These are phyloP conservation scores for Drosophila equinoxialis DNA, from an alignment of 1,140 invertebrate genomes.

Conservation along the genomic window DNA sequence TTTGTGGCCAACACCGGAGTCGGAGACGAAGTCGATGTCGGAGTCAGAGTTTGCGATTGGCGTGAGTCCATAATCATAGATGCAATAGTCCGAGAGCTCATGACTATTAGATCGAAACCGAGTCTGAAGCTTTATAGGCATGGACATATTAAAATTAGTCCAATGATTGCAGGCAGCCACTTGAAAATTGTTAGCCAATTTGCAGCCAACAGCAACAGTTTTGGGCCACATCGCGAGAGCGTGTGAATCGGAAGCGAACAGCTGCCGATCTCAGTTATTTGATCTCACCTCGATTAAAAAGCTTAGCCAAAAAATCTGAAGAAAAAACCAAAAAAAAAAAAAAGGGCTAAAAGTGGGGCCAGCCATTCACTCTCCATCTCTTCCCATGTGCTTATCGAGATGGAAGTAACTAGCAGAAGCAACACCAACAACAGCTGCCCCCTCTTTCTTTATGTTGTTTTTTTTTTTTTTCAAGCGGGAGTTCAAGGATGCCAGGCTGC, in stretches of 20 bases:
- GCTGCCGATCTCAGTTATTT: conserved; percentile 70
- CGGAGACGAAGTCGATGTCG: conserved; percentile 17
- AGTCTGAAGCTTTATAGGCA: conserved; percentile 63
- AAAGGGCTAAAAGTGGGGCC: background rate
- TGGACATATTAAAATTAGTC: conserved; percentile 82
- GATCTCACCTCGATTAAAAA: conserved; percentile 56
- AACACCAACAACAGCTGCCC: conserved; percentile 38
- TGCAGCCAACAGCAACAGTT: conserved; percentile 39
- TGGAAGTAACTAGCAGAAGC: conserved; percentile 50
- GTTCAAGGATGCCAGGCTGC: conserved; percentile 69
- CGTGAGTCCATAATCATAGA: conserved; percentile 79
- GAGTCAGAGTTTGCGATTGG: conserved; percentile 56
- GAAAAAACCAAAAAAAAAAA: background rate
- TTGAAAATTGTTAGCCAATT: conserved; percentile 75
- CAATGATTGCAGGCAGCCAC: conserved; percentile 74
- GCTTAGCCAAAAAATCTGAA: conserved; percentile 55
- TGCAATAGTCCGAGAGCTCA: conserved; percentile 46
- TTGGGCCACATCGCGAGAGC: conserved; percentile 29
- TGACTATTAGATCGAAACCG: conserved; percentile 63
- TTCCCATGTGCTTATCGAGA: conserved; percentile 72
- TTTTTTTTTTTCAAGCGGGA: conserved; percentile 11
- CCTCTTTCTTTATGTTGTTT: background rate
- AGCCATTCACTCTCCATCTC: background rate
- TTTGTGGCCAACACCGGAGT: conserved; percentile 33
- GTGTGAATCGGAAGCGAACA: conserved; percentile 53